Evolutionary conservation across 2,113 vertebrate genomes (phyloP).

Genomic region (Neomonachus schauinslandi): DNA sequence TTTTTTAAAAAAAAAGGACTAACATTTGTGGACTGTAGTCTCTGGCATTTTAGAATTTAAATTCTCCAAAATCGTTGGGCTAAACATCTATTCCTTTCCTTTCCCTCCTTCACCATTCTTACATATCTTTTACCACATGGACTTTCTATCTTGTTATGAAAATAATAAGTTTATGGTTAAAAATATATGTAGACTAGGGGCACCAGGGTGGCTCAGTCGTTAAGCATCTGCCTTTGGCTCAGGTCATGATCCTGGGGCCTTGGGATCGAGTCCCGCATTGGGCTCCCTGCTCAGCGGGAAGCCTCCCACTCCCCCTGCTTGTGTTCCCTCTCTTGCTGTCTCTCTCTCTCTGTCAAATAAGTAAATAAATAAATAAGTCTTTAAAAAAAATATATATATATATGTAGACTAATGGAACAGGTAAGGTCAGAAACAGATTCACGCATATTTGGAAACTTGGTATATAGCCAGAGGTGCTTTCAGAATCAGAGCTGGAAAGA

Average conservation of each 20-base stretch:
- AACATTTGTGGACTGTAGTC: background rate
- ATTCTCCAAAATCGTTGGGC: background rate
- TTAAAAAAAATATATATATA: background rate
- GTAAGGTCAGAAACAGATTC: background rate
- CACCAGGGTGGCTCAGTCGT: too few relatives aligned
- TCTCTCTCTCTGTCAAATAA: too few relatives aligned
- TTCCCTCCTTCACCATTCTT: background rate
- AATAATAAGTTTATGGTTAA: background rate
- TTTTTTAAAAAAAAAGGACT: background rate
- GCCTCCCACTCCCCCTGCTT: too few relatives aligned
- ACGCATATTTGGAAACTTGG: constrained; percentile 2
- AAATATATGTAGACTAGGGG: background rate
- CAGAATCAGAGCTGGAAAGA: constrained; percentile 32
- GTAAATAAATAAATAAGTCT: too few relatives aligned
- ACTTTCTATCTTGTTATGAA: constrained; percentile 13
- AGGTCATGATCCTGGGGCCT: too few relatives aligned
- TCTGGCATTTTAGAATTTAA: constrained; percentile 37
- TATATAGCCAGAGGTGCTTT: background rate
- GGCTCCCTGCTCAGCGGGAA: too few relatives aligned
- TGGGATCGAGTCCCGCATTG: too few relatives aligned
- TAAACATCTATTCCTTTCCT: background rate
- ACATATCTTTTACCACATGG: background rate
- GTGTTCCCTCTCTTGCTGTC: too few relatives aligned
- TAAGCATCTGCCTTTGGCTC: too few relatives aligned
- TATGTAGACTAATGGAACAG: background rate